Evolutionary conservation across 2,797 vertebrate genomes (phyloP).

Genomic region (Geotrypetes seraphini): DNA sequence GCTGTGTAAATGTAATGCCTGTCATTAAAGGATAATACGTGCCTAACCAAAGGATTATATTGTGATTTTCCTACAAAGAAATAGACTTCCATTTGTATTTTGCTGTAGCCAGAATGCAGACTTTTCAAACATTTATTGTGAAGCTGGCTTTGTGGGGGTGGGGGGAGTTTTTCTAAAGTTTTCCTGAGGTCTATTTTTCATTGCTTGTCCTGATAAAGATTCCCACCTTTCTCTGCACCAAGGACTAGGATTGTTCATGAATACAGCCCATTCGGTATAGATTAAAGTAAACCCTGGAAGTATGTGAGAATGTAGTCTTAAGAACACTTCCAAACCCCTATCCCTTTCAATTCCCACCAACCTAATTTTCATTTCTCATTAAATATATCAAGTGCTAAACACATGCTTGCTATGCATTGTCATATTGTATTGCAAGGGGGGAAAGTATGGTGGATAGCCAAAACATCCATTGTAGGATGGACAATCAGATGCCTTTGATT

Average conservation of each 20-base stretch:
- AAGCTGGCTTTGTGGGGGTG: background rate
- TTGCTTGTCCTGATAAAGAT: background rate
- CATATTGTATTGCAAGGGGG: background rate
- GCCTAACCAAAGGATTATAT: constrained; percentile 22
- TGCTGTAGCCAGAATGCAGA: background rate
- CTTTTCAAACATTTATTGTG: constrained; percentile 8
- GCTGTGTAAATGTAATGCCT: constrained; percentile 37
- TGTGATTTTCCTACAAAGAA: constrained; percentile 25
- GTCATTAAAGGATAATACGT: constrained; percentile 37
- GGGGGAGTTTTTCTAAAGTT: constrained; percentile 11
- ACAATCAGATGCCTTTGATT: background rate
- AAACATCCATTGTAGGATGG: background rate
- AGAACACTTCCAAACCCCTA: background rate
- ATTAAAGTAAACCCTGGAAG: background rate
- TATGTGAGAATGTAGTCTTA: background rate
- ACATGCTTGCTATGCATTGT: too few species aligned
- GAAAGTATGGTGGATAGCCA: background rate
- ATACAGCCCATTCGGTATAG: background rate
- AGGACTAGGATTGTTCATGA: background rate
- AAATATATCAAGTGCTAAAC: too few species aligned
- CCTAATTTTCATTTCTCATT: too few species aligned
- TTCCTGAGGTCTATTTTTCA: background rate
- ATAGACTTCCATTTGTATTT: background rate
- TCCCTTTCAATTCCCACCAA: too few species aligned
- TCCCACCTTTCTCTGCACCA: fast-evolving